These are phyloP conservation scores for Galeruca laticollis DNA, from an alignment of 2,888 invertebrate genomes.

Conservation along the genomic window DNA sequence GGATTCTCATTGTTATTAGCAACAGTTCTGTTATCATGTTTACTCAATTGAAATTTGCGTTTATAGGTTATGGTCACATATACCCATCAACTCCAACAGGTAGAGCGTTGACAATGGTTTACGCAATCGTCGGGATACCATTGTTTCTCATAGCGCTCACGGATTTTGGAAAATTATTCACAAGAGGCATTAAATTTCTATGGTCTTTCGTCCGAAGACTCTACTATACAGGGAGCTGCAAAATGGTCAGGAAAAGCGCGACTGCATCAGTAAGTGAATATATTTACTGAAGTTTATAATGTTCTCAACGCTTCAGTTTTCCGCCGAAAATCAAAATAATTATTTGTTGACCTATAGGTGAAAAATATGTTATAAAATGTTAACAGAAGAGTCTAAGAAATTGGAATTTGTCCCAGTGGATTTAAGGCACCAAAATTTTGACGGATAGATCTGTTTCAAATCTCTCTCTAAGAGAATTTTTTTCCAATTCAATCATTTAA, in stretches of 20 bases:
- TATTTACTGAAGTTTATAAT: constrained; percentile 6
- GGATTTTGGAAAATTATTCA: constrained; percentile 95
- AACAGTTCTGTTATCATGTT: too few species aligned
- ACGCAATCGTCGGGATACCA: constrained; percentile 96
- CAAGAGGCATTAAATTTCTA: constrained; percentile 88
- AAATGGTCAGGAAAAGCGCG: constrained; percentile 79
- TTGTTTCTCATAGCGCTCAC: constrained; percentile 93
- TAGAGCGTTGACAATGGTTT: constrained; percentile 88
- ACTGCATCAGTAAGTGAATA: constrained; percentile 75
- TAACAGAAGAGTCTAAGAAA: too few species aligned
- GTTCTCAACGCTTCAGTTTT: neutral
- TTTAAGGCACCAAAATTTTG: too few species aligned
- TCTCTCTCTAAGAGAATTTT: too few species aligned
- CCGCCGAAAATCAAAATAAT: too few species aligned
- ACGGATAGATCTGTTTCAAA: too few species aligned
- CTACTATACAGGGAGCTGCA: constrained; percentile 88
- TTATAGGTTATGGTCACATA: constrained; percentile 95
- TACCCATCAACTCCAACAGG: constrained; percentile 91
- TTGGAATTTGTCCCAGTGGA: too few species aligned
- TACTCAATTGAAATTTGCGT: constrained; percentile 28
- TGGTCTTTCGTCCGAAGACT: constrained; percentile 88
- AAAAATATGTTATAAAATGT: too few species aligned
- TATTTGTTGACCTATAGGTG: too few species aligned
- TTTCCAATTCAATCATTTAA: too few species aligned
- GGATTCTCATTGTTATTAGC: too few species aligned